Conservation (phyloP, 2,113 vertebrate genomes). For the Holacanthus passer region DNA sequence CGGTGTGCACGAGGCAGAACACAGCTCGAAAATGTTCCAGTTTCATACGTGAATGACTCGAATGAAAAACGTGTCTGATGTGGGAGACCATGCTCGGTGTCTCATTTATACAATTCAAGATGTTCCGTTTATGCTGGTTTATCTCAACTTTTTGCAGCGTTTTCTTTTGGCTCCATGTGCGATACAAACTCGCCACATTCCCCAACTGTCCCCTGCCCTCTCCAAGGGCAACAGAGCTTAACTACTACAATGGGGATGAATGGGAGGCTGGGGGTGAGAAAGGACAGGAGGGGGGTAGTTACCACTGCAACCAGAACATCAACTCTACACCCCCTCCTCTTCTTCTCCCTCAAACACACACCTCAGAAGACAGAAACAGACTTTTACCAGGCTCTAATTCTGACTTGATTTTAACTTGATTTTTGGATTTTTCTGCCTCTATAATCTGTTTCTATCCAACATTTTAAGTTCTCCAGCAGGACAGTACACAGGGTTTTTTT, state of each 20-base stretch:
- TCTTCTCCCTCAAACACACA: constrained; percentile 36
- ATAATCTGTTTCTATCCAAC: neutral
- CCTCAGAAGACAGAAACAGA: constrained; percentile 44
- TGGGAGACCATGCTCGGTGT: too few species aligned
- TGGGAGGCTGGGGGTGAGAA: constrained; percentile 73
- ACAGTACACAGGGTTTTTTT: neutral
- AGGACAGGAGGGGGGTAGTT: constrained; percentile 55
- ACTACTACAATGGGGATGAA: constrained; percentile 83
- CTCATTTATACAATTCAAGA: neutral
- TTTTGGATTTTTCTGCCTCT: neutral
- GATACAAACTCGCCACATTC: constrained; percentile 73
- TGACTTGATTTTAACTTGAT: neutral
- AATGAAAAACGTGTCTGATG: neutral
- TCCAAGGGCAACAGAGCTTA: constrained; percentile 79
- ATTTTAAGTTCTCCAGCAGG: neutral
- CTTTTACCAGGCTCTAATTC: neutral
- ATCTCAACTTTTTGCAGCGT: neutral
- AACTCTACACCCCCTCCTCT: constrained; percentile 44
- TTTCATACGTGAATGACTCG: neutral
- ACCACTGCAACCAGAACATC: constrained; percentile 69
- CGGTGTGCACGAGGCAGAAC: constrained; percentile 23
- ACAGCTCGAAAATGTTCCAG: neutral
- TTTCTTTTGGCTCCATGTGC: neutral
- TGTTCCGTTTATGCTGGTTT: neutral
- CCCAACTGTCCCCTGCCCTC: constrained; percentile 72